Evolutionary conservation across 2,797 vertebrate genomes (phyloP).

Genomic region (Perodicticus potto): DNA sequence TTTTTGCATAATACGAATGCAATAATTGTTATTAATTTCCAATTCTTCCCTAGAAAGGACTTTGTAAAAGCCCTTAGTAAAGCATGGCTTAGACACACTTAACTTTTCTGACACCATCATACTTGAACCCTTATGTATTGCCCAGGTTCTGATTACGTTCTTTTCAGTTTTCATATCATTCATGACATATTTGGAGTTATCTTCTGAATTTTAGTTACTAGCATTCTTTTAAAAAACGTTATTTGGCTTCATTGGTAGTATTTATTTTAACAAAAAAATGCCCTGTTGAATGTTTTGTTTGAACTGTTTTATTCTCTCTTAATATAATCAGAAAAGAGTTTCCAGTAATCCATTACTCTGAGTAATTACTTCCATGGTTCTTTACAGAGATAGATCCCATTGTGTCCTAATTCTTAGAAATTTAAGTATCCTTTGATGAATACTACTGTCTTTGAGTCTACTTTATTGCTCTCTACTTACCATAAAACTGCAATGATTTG

Average conservation of each 20-base stretch:
- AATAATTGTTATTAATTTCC: neutral
- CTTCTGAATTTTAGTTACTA: neutral
- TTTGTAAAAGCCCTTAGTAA: neutral
- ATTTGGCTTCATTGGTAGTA: neutral
- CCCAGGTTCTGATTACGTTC: neutral
- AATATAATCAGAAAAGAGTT: neutral
- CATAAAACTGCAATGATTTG: conserved; percentile 26
- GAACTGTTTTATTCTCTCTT: neutral
- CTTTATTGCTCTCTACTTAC: neutral
- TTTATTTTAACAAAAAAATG: conserved; percentile 17
- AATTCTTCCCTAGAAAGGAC: neutral
- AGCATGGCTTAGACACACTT: neutral
- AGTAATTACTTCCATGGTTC: neutral
- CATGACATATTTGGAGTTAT: neutral
- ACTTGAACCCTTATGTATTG: neutral
- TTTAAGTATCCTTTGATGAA: neutral
- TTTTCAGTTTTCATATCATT: neutral
- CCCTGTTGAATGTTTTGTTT: neutral
- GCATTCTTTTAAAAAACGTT: neutral
- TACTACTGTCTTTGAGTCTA: neutral
- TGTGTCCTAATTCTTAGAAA: neutral
- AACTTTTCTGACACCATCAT: neutral
- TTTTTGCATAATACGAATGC: neutral
- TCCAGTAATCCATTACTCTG: neutral
- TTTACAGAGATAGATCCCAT: neutral